Base-by-base conservation (phyloP, 2,888 invertebrate species). In the Therioaphis trifolii region DNA sequence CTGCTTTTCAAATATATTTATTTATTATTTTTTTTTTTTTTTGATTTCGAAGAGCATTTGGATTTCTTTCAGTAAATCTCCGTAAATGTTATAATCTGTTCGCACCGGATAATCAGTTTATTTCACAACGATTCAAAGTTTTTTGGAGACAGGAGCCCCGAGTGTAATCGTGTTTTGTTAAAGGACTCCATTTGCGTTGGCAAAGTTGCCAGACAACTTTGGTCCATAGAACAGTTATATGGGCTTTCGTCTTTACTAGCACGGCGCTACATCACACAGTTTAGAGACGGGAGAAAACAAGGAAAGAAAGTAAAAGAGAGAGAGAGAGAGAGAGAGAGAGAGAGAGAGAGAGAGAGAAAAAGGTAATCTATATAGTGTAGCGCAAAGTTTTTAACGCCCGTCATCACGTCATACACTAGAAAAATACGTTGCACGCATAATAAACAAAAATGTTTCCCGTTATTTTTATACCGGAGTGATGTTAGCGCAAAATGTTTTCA, bases 311-410 rank as follows among this genome's bases (percentile, higher is more conserved):
- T 11, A 11, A n/a, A 27, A 14, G 9, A n/a, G 12, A 14, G 1
- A 40, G 24, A 46, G 27, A 21, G 18, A 1, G 49, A 9, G 55
- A 63, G 40, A 24, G 72, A 18, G 18, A 35, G 35, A 58, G 21
- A 15, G 58, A 14, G n/a, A 69, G 49, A 72, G 27, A 43, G 35
- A 35, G 35, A 7, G 35, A 27, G n/a, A 74, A 52, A 55, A 72
- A 35, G 14, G n/a, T 80, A 49, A 80, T 80, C 58, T 72, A 61
- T 61, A 49, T 24, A 80, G 61, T 46, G 43, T 55, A 27, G 21
- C 21, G 5, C 49, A 72, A 80, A 80, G 80, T 80, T 80, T 80
- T 80, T 46, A 80, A 80, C 80, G 35, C 46, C 80, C 43, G 61
- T 61, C 71, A 61, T 71, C 79, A n/a, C 69, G 58, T 43, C 71